Evolutionary conservation across 2,797 vertebrate genomes (phyloP).

Genomic region (Cryptoprocta ferox): DNA sequence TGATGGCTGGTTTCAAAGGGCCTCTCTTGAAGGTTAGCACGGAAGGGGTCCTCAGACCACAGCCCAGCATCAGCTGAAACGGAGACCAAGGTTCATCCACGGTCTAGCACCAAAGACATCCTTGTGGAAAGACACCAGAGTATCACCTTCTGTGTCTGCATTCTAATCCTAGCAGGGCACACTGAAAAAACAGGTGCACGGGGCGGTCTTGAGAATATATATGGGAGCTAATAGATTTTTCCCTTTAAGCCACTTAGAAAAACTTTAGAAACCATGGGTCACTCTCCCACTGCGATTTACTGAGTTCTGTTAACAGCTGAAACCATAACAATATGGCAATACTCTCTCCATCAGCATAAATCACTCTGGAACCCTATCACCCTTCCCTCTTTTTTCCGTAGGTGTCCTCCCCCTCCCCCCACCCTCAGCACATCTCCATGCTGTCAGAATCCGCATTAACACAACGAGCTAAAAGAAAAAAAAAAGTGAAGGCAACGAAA

Average conservation of each 20-base stretch:
- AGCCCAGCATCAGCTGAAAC: not conserved
- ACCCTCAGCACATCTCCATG: not conserved
- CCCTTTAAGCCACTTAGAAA: conserved; percentile 1
- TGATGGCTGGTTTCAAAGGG: not conserved
- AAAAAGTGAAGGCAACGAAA: not conserved
- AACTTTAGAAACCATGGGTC: not conserved
- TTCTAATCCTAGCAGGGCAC: not conserved
- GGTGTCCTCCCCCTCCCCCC: not conserved
- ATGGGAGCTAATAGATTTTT: not conserved
- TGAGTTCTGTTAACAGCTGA: not conserved
- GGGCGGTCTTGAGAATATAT: not conserved
- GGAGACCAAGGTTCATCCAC: not conserved
- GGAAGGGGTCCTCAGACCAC: not conserved
- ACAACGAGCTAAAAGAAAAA: not conserved
- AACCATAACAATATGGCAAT: not conserved
- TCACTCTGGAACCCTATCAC: not conserved
- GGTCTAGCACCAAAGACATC: not conserved
- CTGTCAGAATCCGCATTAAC: not conserved
- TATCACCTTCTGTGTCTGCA: not conserved
- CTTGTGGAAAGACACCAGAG: not conserved
- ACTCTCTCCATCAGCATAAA: not conserved
- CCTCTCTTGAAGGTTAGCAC: not conserved
- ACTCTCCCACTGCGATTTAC: not conserved
- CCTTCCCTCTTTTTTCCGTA: not conserved
- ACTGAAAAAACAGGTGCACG: not conserved